Conservation (phyloP, 2,888 invertebrate species). For the Nomada fabriciana region DNA sequence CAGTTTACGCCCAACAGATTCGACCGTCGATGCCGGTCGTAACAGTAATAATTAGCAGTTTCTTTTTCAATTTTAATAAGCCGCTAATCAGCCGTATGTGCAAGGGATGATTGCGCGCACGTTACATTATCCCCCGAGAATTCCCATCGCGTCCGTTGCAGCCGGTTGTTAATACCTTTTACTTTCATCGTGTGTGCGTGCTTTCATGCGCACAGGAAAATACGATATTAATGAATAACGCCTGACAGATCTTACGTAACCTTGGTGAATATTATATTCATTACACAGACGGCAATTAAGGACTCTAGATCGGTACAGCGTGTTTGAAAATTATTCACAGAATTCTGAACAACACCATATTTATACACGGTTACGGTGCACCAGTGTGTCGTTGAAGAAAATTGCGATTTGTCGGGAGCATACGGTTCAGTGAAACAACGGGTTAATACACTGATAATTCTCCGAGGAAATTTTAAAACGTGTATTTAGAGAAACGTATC, state of each 20-base stretch:
- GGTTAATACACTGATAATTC: background rate
- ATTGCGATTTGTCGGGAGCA: background rate
- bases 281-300: background rate
- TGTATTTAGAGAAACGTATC: background rate
- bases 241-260: constrained; percentile 14
- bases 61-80: constrained; percentile 76
- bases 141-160: constrained; percentile 28
- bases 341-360: background rate
- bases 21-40: constrained; percentile 70
- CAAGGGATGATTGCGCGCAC: constrained; percentile 33
- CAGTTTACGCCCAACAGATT: constrained; percentile 76
- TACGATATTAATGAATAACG: constrained; percentile 8
- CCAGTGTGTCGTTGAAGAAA: background rate
- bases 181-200: constrained; percentile 38
- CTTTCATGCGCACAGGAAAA: background rate
- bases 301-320: too few relatives aligned
- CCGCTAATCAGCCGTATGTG: constrained; percentile 63
- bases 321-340: background rate
- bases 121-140: constrained; percentile 38
- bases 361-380: background rate
- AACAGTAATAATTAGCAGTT: constrained; percentile 77
- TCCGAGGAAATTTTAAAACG: background rate
- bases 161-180: constrained; percentile 47
- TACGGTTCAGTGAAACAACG: background rate
- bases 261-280: background rate